Evolutionary conservation across 2,113 vertebrate species (phyloP).

Genomic region (Setophaga petechia): DNA sequence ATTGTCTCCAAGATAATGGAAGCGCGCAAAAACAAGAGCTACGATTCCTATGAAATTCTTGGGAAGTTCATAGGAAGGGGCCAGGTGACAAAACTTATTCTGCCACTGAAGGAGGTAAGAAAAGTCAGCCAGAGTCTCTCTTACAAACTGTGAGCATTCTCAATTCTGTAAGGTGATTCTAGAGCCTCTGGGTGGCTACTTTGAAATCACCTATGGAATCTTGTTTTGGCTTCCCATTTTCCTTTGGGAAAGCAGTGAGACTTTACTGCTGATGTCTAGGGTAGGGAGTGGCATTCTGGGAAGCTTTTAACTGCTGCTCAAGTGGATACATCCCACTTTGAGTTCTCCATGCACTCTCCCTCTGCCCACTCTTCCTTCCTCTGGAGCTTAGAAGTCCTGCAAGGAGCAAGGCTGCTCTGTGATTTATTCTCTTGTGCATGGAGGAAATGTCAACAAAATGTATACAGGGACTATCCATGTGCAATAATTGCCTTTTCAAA

Average conservation of each 20-base stretch:
- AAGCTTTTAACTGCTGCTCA: neutral
- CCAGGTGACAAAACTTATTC: constrained; percentile 85
- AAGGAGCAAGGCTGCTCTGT: neutral
- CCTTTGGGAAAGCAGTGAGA: neutral
- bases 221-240: neutral
- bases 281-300: neutral
- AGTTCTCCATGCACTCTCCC: neutral
- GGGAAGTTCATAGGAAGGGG: constrained; percentile 87
- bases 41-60: constrained; percentile 92
- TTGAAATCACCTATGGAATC: neutral
- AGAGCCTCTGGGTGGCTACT: neutral
- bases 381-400: neutral
- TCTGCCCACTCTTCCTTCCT: neutral
- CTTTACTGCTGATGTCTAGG: neutral
- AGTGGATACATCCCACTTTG: neutral
- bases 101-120: constrained; percentile 94
- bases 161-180: neutral
- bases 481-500: neutral
- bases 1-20: constrained; percentile 97
- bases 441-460: neutral
- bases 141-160: neutral
- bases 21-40: constrained; percentile 94
- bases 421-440: neutral
- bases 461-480: neutral
- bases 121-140: neutral